Percentiles rank a stretch among this genome's conserved stretches.
Evolutionary conservation across 2,113 vertebrate genomes (phyloP).

Genomic region (Anas platyrhynchos): DNA sequence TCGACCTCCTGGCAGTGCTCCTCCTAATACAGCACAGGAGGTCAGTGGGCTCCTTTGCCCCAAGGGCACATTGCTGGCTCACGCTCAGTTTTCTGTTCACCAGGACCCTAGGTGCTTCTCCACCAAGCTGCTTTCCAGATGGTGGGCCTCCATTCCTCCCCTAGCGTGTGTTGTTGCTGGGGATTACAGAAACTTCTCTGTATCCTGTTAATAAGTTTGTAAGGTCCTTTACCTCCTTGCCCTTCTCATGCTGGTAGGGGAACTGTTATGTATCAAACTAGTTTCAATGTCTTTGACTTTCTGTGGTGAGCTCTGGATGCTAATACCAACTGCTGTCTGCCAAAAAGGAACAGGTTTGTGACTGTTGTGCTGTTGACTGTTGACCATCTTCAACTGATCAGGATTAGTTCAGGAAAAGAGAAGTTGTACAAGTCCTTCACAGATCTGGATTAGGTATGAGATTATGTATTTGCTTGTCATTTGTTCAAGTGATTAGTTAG

Average conservation of each 20-base stretch:
- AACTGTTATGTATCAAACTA: background rate
- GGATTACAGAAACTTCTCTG: background rate
- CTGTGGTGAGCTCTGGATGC: background rate
- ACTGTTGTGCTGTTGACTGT: background rate
- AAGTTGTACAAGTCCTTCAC: background rate
- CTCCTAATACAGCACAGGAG: background rate
- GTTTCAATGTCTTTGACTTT: background rate
- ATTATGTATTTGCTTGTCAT: background rate
- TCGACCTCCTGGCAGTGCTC: background rate
- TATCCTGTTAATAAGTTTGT: background rate
- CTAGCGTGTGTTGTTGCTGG: too few species aligned
- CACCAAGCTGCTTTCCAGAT: background rate
- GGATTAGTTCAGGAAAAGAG: background rate
- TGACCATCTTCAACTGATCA: background rate
- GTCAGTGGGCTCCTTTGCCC: background rate
- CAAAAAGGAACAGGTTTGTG: background rate
- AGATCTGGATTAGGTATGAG: background rate
- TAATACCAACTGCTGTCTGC: background rate
- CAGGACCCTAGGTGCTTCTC: too few species aligned
- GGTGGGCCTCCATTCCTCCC: background rate
- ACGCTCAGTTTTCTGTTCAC: too few species aligned
- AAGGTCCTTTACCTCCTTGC: background rate
- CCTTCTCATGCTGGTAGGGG: background rate
- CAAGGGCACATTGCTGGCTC: too few species aligned
- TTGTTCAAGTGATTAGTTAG: background rate